Percentiles rank a stretch among this genome's conserved stretches.
phyloP scores from a whole-genome alignment of 2,113 vertebrate genomes.

The Mastomys natalensis region DNA sequence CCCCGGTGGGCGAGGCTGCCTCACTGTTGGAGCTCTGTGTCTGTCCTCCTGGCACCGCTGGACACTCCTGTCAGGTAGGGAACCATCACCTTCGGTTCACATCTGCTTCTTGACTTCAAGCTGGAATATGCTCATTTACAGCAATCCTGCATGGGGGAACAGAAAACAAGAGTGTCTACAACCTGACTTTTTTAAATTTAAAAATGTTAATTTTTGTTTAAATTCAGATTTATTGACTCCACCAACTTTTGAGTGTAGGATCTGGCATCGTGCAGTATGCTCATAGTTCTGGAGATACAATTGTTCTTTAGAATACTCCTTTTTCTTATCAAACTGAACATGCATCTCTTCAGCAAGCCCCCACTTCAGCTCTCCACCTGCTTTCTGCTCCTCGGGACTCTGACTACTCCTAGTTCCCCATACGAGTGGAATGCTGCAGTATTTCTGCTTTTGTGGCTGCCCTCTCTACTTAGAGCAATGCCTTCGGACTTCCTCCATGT shows the following conservation, averaged over 20 bases:
- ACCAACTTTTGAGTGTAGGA: not conserved
- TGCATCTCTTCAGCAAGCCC: no score
- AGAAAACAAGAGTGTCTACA: accelerated
- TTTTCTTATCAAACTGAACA: not conserved
- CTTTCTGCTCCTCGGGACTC: not conserved
- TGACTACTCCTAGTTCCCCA: no score
- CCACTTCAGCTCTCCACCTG: accelerated
- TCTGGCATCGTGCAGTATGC: accelerated
- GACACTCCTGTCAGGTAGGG: conserved; percentile 96
- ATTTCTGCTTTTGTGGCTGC: not conserved
- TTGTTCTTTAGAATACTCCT: not conserved
- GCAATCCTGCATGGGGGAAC: not conserved
- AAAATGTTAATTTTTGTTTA: not conserved
- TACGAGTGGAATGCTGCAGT: accelerated
- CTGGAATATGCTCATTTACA: not conserved
- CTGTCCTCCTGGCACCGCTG: conserved; percentile 93
- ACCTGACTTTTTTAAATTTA: not conserved
- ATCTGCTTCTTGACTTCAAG: not conserved
- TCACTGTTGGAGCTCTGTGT: conserved; percentile 91
- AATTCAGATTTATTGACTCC: not conserved
- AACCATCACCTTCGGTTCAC: not conserved
- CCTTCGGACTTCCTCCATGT: not conserved
- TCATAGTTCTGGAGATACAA: accelerated
- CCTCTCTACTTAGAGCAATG: not conserved
- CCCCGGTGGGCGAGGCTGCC: conserved; percentile 79